phyloP scores from a whole-genome alignment of 2,797 vertebrate species.

The Hoplostethus mediterraneus region DNA sequence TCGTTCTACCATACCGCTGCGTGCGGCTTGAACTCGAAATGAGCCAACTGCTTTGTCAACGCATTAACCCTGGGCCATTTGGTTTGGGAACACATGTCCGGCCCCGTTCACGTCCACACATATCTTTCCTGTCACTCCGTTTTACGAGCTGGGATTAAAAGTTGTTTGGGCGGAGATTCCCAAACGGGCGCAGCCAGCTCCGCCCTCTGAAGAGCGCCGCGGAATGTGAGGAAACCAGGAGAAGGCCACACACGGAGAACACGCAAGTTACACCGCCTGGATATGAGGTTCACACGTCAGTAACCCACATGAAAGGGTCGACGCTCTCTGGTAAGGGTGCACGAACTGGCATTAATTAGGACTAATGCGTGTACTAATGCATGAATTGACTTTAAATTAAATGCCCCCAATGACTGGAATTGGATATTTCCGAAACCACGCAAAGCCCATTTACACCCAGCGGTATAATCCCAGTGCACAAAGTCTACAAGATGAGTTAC shows the following conservation, averaged over 20 bases:
- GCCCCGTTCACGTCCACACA: conserved; percentile 59
- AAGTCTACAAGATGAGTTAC: not conserved
- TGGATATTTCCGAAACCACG: not conserved
- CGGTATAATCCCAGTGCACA: not conserved
- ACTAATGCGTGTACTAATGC: conserved; percentile 13
- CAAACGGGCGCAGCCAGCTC: too few species aligned
- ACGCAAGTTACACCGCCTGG: conserved; percentile 24
- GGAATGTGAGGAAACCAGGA: conserved; percentile 57
- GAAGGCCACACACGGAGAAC: conserved; percentile 60
- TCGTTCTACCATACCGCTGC: not conserved
- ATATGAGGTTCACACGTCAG: conserved; percentile 47
- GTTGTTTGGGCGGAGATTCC: conserved; percentile 55
- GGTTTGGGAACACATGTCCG: conserved; percentile 47
- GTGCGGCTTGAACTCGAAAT: conserved; percentile 19
- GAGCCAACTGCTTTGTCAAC: conserved; percentile 55
- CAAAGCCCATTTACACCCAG: conserved; percentile 4
- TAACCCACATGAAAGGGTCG: conserved; percentile 2
- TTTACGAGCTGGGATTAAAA: conserved; percentile 77
- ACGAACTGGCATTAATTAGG: conserved; percentile 16
- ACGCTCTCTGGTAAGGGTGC: not conserved
- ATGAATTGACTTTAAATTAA: not conserved
- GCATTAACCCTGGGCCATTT: conserved; percentile 52
- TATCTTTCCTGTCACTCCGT: conserved; percentile 70
- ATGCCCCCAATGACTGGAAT: not conserved
- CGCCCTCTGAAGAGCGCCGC: conserved; percentile 25